These are phyloP conservation scores for Meleagris gallopavo DNA, from an alignment of 2,113 vertebrate genomes.

Conservation along the genomic window DNA sequence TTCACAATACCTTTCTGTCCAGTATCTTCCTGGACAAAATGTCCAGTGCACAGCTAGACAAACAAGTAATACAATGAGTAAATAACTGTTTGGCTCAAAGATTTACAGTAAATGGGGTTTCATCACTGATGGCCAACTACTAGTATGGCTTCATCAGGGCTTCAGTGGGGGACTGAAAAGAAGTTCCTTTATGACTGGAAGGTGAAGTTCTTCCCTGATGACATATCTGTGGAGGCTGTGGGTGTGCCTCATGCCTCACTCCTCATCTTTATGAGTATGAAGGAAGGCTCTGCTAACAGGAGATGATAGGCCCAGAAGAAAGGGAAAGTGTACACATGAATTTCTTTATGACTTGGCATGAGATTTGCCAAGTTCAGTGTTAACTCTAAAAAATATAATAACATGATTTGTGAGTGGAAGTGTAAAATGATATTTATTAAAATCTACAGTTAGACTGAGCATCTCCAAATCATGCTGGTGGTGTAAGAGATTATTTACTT, in stretches of 20 bases:
- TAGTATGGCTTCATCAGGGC: neutral
- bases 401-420: neutral
- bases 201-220: neutral
- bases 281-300: neutral
- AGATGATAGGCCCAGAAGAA: neutral
- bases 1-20: neutral
- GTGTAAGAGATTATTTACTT: too few species aligned
- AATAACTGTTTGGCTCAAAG: neutral
- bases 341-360: neutral
- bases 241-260: neutral
- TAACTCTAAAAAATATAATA: neutral
- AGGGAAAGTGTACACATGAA: rapidly evolving
- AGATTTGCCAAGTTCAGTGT: neutral
- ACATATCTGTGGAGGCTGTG: neutral
- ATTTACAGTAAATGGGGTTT: neutral
- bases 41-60: neutral
- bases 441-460: neutral
- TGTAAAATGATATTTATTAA: neutral
- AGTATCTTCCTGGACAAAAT: neutral
- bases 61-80: neutral
- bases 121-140: neutral
- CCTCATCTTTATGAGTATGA: neutral
- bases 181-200: neutral
- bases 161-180: neutral
- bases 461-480: neutral